Base-by-base conservation (phyloP, 2,888 invertebrate genomes). In the Ectropis crepuscularia region DNA sequence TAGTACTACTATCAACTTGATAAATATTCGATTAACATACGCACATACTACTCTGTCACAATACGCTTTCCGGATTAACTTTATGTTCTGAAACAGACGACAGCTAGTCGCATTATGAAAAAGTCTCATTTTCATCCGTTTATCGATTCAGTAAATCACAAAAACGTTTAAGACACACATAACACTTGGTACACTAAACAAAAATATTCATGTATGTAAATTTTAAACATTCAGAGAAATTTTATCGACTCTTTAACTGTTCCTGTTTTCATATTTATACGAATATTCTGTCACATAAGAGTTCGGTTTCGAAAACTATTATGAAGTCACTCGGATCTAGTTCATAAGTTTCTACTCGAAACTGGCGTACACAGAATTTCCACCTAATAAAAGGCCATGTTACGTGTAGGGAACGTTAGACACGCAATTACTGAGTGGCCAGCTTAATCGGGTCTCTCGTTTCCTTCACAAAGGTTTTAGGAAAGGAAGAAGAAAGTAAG, bases 341-440 rank as follows among this genome's bases (percentile, higher is more conserved):
- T 83, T 85, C 83, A 87, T 87, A 90, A 88, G 82, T 87, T 81
- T 77, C 76, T 76, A 79, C 79, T 75, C 76, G 77, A 82, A 85
- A 82, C 85, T 86, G 80, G 84, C 85, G 85, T 89, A 87, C 84
- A 88, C 86, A 89, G 89, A 89, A 89, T 92, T 92, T 90, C 89
- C 89, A 92, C 92, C 89, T 92, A 92, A 92, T 92, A 92, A 92
- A 91, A 91, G 90, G 81, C 87, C 87, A 77, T 83, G 87, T 89
- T 90, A 91, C 89, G 90, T 88, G 89, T 85, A 88, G 87, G 85
- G 87, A 86, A 83, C 89, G 88, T 90, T 88, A 89, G 88, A 89
- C 89, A 90, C 85, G 89, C 90, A 90, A 90, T 92, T 91, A 91
- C 79, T 74, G 80, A 73, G 79, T 80, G 76, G 67, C 92, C 89